These are phyloP conservation scores for Nixonia krombeini DNA, from an alignment of 1,140 invertebrate genomes.

Conservation along the genomic window DNA sequence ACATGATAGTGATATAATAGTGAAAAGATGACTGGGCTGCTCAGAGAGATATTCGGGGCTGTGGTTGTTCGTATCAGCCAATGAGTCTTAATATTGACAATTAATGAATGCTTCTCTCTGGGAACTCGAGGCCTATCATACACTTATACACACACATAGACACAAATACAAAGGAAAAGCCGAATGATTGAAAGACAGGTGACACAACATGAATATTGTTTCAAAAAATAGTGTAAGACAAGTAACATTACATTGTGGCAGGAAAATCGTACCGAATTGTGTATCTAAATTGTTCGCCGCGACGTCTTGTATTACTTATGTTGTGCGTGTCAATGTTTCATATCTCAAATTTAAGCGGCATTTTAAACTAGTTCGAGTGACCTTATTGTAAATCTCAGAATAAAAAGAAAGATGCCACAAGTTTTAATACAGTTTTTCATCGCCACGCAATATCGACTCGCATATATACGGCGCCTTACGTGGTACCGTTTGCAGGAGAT, in stretches of 20 bases:
- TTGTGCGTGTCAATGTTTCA: slow-evolving; percentile 72
- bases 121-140: slow-evolving; percentile 65
- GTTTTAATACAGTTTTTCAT: slow-evolving; percentile 59
- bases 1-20: slow-evolving; percentile 68
- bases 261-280: slow-evolving; percentile 61
- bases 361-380: slow-evolving; percentile 69
- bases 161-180: slow-evolving; percentile 49
- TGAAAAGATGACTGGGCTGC: slow-evolving; percentile 62
- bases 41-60: slow-evolving; percentile 60
- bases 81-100: slow-evolving; percentile 59
- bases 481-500: neutral
- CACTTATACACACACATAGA: no score
- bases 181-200: slow-evolving; percentile 30
- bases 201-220: slow-evolving; percentile 13
- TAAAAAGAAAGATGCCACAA: slow-evolving; percentile 68
- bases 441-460: slow-evolving; percentile 23
- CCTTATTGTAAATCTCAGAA: slow-evolving; percentile 71
- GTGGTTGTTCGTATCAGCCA: slow-evolving; percentile 50
- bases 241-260: slow-evolving; percentile 25
- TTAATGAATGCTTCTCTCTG: slow-evolving; percentile 64
- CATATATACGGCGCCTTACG: slow-evolving; percentile 11
- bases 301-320: slow-evolving; percentile 70
- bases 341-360: slow-evolving; percentile 66
- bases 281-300: slow-evolving; percentile 67
- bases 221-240: slow-evolving; percentile 16